Conservation (phyloP, 2,888 invertebrate species). For the Macrosiphum euphorbiae region DNA sequence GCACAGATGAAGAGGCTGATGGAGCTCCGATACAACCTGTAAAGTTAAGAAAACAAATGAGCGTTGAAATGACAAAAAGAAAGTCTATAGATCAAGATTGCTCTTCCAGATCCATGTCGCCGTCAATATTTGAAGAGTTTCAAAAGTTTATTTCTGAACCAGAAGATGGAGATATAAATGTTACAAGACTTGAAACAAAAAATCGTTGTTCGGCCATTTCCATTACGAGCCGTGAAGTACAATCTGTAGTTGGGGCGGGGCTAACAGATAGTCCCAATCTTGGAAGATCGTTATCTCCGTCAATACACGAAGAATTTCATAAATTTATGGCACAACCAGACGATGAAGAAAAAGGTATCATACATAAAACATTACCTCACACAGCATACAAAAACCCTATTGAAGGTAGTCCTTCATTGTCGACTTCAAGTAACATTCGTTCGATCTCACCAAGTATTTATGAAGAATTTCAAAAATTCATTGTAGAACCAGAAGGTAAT, state of each 20-base stretch:
- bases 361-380: slow-evolving; percentile 54
- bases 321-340: slow-evolving; percentile 64
- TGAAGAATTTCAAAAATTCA: slow-evolving; percentile 61
- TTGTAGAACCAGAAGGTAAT: slow-evolving; percentile 60
- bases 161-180: slow-evolving; percentile 63
- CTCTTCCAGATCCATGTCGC: slow-evolving; percentile 60
- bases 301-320: slow-evolving; percentile 66
- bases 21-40: slow-evolving; percentile 20
- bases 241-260: slow-evolving; percentile 53
- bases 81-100: slow-evolving; percentile 62
- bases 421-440: slow-evolving; percentile 54
- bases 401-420: slow-evolving; percentile 56
- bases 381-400: slow-evolving; percentile 55
- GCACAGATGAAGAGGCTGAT: slow-evolving; percentile 64
- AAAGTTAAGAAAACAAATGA: slow-evolving; percentile 59
- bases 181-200: slow-evolving; percentile 49
- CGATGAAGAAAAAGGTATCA: slow-evolving; percentile 65
- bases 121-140: slow-evolving; percentile 66
- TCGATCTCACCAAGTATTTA: slow-evolving; percentile 62
- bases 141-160: slow-evolving; percentile 65
- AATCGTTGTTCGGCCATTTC: slow-evolving; percentile 61
- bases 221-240: slow-evolving; percentile 60
- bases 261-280: slow-evolving; percentile 54
- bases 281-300: slow-evolving; percentile 51
- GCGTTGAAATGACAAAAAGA: slow-evolving; percentile 52